Evolutionary conservation across 2,797 vertebrate genomes (phyloP).

Genomic region (Etheostoma nigrum): DNA sequence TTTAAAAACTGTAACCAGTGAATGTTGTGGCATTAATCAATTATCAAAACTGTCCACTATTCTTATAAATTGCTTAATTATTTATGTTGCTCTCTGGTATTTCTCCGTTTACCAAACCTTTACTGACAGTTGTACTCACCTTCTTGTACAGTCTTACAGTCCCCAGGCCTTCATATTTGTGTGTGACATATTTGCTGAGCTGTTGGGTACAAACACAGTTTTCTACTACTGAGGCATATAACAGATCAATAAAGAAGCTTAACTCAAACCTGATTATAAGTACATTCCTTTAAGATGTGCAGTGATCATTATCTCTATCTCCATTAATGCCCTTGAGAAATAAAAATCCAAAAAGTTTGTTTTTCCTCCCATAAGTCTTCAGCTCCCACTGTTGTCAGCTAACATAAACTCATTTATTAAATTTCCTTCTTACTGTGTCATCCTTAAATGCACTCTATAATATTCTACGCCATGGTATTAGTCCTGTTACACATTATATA

Average conservation of each 20-base stretch:
- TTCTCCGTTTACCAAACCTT: neutral
- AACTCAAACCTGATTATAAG: slow-evolving; percentile 48
- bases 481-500: neutral
- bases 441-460: slow-evolving; percentile 8
- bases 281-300: slow-evolving; percentile 39
- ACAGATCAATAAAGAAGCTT: slow-evolving; percentile 49
- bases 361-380: slow-evolving; percentile 25
- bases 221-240: slow-evolving; percentile 21
- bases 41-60: neutral
- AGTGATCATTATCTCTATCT: slow-evolving; percentile 37
- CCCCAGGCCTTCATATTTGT: neutral
- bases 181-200: slow-evolving; percentile 19
- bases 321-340: slow-evolving; percentile 42
- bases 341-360: slow-evolving; percentile 34
- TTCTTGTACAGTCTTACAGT: neutral
- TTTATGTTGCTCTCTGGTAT: neutral
- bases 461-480: slow-evolving; percentile 10
- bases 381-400: slow-evolving; percentile 10
- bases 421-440: slow-evolving; percentile 3
- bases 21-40: neutral
- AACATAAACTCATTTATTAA: slow-evolving; percentile 11
- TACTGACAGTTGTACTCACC: neutral
- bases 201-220: slow-evolving; percentile 21
- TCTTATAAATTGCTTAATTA: neutral
- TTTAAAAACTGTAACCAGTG: neutral